Conservation (phyloP, 2,888 invertebrate species). For the Hydropsyche betteni region DNA sequence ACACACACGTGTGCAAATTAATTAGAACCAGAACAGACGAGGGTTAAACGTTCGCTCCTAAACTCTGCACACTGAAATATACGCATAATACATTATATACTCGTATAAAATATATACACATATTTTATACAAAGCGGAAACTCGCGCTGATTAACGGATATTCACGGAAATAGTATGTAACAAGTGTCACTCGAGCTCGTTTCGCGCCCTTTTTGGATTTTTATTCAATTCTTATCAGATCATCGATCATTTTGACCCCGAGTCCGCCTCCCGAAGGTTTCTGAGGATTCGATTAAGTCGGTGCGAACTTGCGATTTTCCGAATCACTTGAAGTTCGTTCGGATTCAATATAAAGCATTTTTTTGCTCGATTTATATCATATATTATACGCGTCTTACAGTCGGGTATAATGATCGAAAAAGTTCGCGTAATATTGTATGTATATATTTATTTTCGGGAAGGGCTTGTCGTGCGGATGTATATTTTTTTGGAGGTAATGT, state of each 20-base stretch:
- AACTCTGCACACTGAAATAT: background rate
- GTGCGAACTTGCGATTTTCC: slow-evolving; percentile 10
- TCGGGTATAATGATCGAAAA: too few species aligned
- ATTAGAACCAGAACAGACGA: slow-evolving; percentile 5
- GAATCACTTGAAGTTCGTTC: too few species aligned
- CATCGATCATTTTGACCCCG: slow-evolving; percentile 12
- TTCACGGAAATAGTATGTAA: background rate
- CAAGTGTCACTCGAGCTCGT: slow-evolving; percentile 8
- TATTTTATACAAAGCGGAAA: background rate
- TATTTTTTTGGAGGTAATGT: too few species aligned
- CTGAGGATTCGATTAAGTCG: slow-evolving; percentile 13
- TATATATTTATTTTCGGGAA: too few species aligned
- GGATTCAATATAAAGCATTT: too few species aligned
- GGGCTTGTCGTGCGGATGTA: too few species aligned
- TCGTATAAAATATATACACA: too few species aligned
- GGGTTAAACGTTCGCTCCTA: background rate
- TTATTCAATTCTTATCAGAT: slow-evolving; percentile 3
- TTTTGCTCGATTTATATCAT: too few species aligned
- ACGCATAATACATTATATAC: background rate
- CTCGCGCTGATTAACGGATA: slow-evolving; percentile 4
- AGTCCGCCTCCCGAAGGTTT: background rate
- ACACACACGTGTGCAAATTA: background rate
- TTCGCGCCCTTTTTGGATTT: slow-evolving; percentile 3
- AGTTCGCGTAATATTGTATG: too few species aligned
- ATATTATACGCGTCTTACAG: too few species aligned